phyloP scores from a whole-genome alignment of 2,113 vertebrate species.

The Phalacrocorax aristotelis region DNA sequence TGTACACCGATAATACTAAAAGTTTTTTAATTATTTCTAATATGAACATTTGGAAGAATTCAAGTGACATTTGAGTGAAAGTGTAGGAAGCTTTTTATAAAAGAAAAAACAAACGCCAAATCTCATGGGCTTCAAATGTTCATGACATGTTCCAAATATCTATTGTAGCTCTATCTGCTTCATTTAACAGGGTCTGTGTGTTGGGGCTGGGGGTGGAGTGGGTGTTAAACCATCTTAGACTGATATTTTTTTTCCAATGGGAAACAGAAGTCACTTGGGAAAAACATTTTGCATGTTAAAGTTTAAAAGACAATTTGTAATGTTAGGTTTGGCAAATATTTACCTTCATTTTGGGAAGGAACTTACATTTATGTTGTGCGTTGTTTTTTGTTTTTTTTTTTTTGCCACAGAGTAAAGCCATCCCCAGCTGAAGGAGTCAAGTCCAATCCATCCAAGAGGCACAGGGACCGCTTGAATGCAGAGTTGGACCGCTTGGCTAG shows the following conservation, averaged over 20 bases:
- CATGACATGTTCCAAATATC: neutral
- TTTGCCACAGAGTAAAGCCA: conserved; percentile 72
- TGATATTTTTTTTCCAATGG: accelerated
- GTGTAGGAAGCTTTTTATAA: neutral
- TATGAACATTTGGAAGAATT: neutral
- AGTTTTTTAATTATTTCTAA: neutral
- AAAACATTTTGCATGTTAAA: neutral
- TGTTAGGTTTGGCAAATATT: neutral
- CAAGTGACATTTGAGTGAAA: neutral
- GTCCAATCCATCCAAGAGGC: conserved; percentile 87
- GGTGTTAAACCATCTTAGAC: neutral
- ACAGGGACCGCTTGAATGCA: conserved; percentile 84
- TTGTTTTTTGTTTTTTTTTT: neutral
- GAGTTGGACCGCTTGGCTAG: conserved; percentile 84
- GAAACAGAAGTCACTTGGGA: neutral
- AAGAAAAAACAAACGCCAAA: neutral
- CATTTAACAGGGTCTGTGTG: neutral
- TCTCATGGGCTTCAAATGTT: neutral
- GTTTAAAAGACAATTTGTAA: neutral
- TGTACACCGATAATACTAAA: neutral
- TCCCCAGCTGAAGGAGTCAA: conserved; percentile 78
- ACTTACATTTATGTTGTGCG: neutral
- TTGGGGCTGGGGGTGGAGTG: neutral
- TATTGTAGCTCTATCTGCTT: neutral
- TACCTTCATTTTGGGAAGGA: neutral